These are phyloP conservation scores for Gulo gulo DNA, from an alignment of 2,113 vertebrate species.

Conservation along the genomic window DNA sequence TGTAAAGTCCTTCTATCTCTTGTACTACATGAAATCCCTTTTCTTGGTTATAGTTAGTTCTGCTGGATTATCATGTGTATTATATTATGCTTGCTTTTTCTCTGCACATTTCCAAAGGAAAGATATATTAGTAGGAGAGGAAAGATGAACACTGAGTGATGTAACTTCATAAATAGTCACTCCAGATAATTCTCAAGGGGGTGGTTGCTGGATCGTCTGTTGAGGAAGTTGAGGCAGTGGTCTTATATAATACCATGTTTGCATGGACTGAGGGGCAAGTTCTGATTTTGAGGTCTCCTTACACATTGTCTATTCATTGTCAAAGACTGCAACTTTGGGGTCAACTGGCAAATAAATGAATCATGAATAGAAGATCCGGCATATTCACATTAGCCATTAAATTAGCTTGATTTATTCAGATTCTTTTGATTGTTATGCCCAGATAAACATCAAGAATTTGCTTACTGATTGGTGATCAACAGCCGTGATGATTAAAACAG, in stretches of 20 bases:
- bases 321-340: not conserved
- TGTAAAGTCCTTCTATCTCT: not conserved
- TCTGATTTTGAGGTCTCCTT: not conserved
- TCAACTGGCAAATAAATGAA: not conserved
- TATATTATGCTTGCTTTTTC: not conserved
- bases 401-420: not conserved
- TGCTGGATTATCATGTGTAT: not conserved
- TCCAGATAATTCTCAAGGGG: not conserved
- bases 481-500: conserved; percentile 13
- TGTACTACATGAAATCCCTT: not conserved
- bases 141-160: not conserved
- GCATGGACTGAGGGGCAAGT: not conserved
- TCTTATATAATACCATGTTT: not conserved
- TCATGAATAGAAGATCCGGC: not conserved
- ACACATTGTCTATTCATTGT: not conserved
- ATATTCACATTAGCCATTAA: not conserved
- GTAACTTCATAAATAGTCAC: not conserved
- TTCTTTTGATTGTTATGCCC: not conserved
- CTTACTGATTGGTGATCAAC: not conserved
- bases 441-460: not conserved
- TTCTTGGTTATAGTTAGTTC: not conserved
- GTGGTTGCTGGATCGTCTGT: not conserved
- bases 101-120: not conserved
- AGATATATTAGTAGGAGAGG: not conserved
- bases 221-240: not conserved